A percentile compares a stretch with the other conserved stretches of the same genome.
phyloP scores from a whole-genome alignment of 2,113 vertebrate species.

The Lampris incognitus region DNA sequence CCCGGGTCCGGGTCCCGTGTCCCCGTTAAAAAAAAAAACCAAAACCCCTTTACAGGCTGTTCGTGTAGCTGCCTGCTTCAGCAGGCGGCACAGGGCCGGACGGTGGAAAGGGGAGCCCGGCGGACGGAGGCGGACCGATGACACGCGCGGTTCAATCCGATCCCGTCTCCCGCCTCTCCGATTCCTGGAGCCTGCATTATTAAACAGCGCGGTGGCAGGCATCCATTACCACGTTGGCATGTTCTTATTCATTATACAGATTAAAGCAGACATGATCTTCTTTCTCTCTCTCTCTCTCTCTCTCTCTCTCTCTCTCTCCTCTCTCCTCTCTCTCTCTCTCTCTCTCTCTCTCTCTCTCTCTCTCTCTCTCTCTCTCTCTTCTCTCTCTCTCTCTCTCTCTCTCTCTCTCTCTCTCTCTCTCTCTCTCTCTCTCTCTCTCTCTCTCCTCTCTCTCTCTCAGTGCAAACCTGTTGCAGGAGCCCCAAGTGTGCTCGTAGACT shows the following conservation, averaged over 20 bases:
- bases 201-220: constrained; percentile 89
- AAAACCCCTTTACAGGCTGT: constrained; percentile 29
- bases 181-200: constrained; percentile 97
- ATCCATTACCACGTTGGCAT: constrained; percentile 94
- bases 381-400: not conserved
- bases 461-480: constrained; percentile 55
- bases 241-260: constrained; percentile 96
- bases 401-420: not conserved
- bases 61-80: constrained; percentile 52
- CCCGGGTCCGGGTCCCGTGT: too few relatives aligned
- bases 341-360: not conserved
- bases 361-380: too few relatives aligned
- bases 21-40: too few relatives aligned
- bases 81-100: constrained; percentile 18
- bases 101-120: constrained; percentile 70
- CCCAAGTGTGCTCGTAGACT: too few relatives aligned
- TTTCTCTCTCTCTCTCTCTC: too few relatives aligned
- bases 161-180: constrained; percentile 85
- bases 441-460: too few relatives aligned
- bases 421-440: too few relatives aligned
- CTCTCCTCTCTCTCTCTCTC: too few relatives aligned
- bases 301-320: too few relatives aligned
- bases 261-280: constrained; percentile 83
- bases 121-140: constrained; percentile 64
- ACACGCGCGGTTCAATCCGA: constrained; percentile 87